phyloP scores from a whole-genome alignment of 2,888 invertebrate genomes.

The Philereme transversata region DNA sequence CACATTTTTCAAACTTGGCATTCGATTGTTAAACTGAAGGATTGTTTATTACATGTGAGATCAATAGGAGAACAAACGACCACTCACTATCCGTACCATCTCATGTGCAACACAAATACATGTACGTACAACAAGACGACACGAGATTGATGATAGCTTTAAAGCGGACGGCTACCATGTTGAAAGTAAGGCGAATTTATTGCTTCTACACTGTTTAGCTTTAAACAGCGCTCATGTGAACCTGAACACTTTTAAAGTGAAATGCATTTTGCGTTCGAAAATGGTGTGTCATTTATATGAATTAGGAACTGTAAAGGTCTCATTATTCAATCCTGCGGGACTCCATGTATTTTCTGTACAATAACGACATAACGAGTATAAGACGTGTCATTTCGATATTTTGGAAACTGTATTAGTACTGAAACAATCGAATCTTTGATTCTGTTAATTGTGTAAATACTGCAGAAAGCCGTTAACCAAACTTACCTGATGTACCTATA shows the following conservation, averaged over 20 bases:
- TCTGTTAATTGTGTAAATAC: no score
- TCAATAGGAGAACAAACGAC: conserved; percentile 4
- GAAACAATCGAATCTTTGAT: no score
- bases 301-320: not conserved
- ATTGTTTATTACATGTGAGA: not conserved
- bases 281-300: conserved; percentile 11
- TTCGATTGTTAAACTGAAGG: no score
- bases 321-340: not conserved
- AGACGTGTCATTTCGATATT: no score
- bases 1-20: no score
- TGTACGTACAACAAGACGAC: conserved; percentile 43
- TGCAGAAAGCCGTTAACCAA: no score
- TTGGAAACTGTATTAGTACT: no score
- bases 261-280: conserved; percentile 16
- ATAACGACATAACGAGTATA: no score
- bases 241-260: conserved; percentile 12
- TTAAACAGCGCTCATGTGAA: conserved; percentile 27
- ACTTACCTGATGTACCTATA: no score
- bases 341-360: not conserved
- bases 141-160: conserved; percentile 62
- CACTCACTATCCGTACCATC: conserved; percentile 3
- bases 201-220: conserved; percentile 31
- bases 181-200: conserved; percentile 54
- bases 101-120: conserved; percentile 24
- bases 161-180: conserved; percentile 40